phyloP scores from a whole-genome alignment of 2,797 vertebrate species.

The Epinephelus awoara region DNA sequence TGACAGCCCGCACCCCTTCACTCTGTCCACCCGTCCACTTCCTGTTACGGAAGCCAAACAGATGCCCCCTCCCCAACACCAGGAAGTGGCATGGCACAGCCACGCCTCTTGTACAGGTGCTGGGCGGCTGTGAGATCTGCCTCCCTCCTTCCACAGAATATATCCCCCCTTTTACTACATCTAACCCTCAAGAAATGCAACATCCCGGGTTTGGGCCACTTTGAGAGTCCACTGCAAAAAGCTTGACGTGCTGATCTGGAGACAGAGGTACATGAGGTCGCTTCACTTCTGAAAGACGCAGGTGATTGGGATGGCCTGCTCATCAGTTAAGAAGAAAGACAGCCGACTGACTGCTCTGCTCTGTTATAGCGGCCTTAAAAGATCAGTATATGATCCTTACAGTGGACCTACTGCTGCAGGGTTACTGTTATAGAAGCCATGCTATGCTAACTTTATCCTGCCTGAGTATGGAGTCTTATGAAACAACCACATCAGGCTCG shows the following conservation, averaged over 20 bases:
- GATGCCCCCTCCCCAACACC: conserved; percentile 49
- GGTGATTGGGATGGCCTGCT: conserved; percentile 4
- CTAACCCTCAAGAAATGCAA: conserved; percentile 81
- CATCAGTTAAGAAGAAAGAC: conserved; percentile 8
- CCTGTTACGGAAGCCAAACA: conserved; percentile 52
- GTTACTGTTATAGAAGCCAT: conserved; percentile 5
- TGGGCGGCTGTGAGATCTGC: conserved; percentile 55
- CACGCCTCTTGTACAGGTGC: conserved; percentile 63
- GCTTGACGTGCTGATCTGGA: conserved; percentile 56
- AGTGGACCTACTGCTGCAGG: neutral
- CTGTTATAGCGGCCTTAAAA: neutral
- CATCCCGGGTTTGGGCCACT: conserved; percentile 80
- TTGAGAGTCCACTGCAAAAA: conserved; percentile 68
- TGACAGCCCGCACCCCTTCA: conserved; percentile 68
- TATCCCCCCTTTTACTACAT: conserved; percentile 51
- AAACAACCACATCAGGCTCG: conserved; percentile 28
- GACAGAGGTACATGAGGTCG: conserved; percentile 44
- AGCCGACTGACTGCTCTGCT: conserved; percentile 4
- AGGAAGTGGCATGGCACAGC: conserved; percentile 79
- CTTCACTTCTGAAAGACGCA: conserved; percentile 15
- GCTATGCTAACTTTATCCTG: conserved; percentile 19
- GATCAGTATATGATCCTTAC: neutral
- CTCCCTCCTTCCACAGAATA: conserved; percentile 66
- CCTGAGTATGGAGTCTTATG: neutral
- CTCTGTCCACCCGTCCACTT: conserved; percentile 43